Evolutionary conservation across 2,113 vertebrate genomes (phyloP), one percentile per base, ranked within the genome.

Genomic region (Orycteropus afer): DNA sequence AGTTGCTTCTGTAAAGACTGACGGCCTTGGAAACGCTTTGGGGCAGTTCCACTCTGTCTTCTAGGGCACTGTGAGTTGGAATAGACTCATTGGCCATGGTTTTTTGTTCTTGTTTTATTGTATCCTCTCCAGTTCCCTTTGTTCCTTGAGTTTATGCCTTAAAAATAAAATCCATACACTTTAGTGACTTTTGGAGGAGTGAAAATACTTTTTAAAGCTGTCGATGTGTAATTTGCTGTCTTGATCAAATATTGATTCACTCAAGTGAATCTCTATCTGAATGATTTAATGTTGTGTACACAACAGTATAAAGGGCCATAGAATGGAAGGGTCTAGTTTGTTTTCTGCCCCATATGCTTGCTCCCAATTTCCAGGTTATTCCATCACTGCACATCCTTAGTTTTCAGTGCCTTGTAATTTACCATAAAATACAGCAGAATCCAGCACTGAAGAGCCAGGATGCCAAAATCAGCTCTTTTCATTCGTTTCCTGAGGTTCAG

Each of bases 371-470:
- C 81, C 71, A 73, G 40, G 53, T 84, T 65, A 73, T 82, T 65
- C 53, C 47, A 12, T 89, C 27, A 47, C 4, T 57, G n/a, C 1
- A 2, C 45, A 0, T 14, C 45, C 77, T 76, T 13, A 11, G 91
- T 45, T 63, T 73, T 67, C 18, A 78, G 47, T 65, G 57, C 34
- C 29, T 57, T 76, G 63, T 69, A 34, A 80, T 69, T 59, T 90
- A n/a, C 82, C 80, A 53, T 34, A 93, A 84, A 95, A 95, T 17
- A 20, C n/a, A 53, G 20, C 57, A 51, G 63, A 89, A 76, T 25
- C 69, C 67, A 79, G 51, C 32, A 6, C 55, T 5, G 47, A 76
- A 61, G 18, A 18, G 17, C 77, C 29, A 10, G 29, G 74, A 91
- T 59, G 63, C 71, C 69, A 73, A 80, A 87, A 83, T 84, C 93